Evolutionary conservation across 2,113 vertebrate genomes (phyloP), one percentile per base, ranked within the genome.

Genomic region (Siphamia tubifer): DNA sequence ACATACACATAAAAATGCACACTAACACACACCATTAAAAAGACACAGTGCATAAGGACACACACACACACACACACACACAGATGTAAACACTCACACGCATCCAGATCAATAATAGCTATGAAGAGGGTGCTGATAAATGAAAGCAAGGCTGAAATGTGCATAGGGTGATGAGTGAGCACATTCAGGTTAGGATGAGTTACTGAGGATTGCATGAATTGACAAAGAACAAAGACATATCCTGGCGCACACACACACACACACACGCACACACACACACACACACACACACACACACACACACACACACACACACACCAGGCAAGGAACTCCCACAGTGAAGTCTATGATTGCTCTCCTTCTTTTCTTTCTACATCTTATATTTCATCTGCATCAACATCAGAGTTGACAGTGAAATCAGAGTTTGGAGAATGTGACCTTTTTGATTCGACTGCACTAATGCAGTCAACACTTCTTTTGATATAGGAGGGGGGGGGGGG

Each of bases 241-340:
- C 16, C 20, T n/a, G 66, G 64, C 34, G 49, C 68, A 68, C 8
- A 57, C 31, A 17, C 28, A 54, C 68, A 68, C 8, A 57, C 31
- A 17, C 28, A 54, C 68, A 68, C 8, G 53, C 31, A 17, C 28
- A 54, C 68, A 68, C 8, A 57, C 31, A 17, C 28, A 54, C 68
- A 68, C 8, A 57, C 31, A 17, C 28, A 54, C 68, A 68, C 8
- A 57, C 31, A 17, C 28, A 54, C 68, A 68, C 8, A 57, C 31
- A 17, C 28, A 54, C 68, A 68, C 8, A 57, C 31, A 17, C 28
- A 54, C 68, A 68, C 8, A 57, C 31, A 17, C 28, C 24, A 20
- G 21, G 38, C 8, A 24, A 49, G 24, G 69, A 45, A 65, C 23
- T 68, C 19, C 40, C 51, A 65, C 34, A 9, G 55, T 31, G 67